A percentile compares a stretch with the other conserved stretches of the same genome.
Conservation (phyloP, 2,113 vertebrate genomes). For the Phycodurus eques region DNA sequence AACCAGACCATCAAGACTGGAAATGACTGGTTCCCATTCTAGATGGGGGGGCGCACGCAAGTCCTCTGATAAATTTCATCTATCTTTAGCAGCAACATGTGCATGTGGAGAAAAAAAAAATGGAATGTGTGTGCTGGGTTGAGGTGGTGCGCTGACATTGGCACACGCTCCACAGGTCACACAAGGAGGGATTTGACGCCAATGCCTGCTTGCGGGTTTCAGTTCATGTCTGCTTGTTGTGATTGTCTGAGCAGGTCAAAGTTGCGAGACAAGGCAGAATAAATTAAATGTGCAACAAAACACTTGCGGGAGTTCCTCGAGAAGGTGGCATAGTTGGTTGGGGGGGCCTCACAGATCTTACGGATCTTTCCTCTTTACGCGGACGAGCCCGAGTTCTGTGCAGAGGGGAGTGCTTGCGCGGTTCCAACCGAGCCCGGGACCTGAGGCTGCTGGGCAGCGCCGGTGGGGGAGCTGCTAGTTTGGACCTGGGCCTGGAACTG, state of each 20-base stretch:
- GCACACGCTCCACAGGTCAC: slow-evolving; percentile 38
- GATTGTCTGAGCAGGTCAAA: slow-evolving; percentile 67
- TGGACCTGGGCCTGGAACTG: slow-evolving; percentile 96
- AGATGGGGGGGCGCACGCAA: slow-evolving; percentile 7
- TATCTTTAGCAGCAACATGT: slow-evolving; percentile 6
- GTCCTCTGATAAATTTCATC: slow-evolving; percentile 4
- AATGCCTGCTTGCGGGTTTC: slow-evolving; percentile 7
- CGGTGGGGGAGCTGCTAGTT: slow-evolving; percentile 82
- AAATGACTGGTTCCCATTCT: slow-evolving; percentile 22
- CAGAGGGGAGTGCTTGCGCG: slow-evolving; percentile 35
- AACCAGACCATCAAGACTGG: background rate
- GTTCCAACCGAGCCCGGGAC: slow-evolving; percentile 53
- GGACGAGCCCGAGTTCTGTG: slow-evolving; percentile 49
- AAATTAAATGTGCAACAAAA: slow-evolving; percentile 67
- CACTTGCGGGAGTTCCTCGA: slow-evolving; percentile 28
- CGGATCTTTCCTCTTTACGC: slow-evolving; percentile 42
- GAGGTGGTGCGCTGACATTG: slow-evolving; percentile 11
- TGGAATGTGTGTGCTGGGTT: slow-evolving; percentile 33
- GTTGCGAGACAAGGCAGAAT: slow-evolving; percentile 35
- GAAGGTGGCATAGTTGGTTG: slow-evolving; percentile 31
- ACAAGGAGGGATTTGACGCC: slow-evolving; percentile 18
- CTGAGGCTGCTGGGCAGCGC: slow-evolving; percentile 72
- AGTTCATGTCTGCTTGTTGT: slow-evolving; percentile 30
- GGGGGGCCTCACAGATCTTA: slow-evolving; percentile 56
- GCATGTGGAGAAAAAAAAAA: background rate